Evolutionary conservation across 2,888 invertebrate species (phyloP).

Genomic region (Drosophila mimica): DNA sequence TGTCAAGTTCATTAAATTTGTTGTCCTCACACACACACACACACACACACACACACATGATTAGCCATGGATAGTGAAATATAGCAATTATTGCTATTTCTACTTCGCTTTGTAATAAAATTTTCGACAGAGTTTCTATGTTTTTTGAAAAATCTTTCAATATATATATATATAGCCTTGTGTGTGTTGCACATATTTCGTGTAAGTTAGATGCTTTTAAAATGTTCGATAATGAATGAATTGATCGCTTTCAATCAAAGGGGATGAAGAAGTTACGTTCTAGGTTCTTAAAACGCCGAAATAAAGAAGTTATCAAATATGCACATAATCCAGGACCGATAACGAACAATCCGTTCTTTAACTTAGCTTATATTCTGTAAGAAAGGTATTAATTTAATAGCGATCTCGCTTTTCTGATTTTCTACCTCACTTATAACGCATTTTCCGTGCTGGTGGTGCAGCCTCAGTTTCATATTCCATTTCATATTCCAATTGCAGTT

Average conservation of each 20-base stretch:
- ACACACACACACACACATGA: conserved; percentile 8
- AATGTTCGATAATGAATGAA: no score
- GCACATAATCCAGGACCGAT: no score
- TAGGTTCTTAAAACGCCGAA: no score
- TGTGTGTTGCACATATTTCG: no score
- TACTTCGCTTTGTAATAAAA: conserved; percentile 16
- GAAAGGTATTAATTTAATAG: conserved; percentile 13
- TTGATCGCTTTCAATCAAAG: no score
- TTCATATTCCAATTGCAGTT: conserved; percentile 96
- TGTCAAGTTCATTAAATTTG: neutral
- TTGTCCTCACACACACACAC: conserved; percentile 2
- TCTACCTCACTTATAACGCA: conserved; percentile 77
- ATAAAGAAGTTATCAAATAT: no score
- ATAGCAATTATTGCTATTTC: conserved; percentile 21
- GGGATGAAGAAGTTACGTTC: no score
- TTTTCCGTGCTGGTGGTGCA: conserved; percentile 77
- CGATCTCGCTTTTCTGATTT: neutral
- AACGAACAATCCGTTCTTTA: neutral
- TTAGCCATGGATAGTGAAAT: conserved; percentile 7
- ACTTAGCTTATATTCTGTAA: conserved; percentile 27
- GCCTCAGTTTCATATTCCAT: conserved; percentile 86
- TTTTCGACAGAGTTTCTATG: neutral
- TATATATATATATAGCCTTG: no score
- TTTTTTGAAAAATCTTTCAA: neutral
- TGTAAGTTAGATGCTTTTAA: no score